Percentiles rank a stretch among this genome's conserved stretches.
Evolutionary conservation across 2,888 invertebrate genomes (phyloP).

Genomic region (Mechanitis messenoides): DNA sequence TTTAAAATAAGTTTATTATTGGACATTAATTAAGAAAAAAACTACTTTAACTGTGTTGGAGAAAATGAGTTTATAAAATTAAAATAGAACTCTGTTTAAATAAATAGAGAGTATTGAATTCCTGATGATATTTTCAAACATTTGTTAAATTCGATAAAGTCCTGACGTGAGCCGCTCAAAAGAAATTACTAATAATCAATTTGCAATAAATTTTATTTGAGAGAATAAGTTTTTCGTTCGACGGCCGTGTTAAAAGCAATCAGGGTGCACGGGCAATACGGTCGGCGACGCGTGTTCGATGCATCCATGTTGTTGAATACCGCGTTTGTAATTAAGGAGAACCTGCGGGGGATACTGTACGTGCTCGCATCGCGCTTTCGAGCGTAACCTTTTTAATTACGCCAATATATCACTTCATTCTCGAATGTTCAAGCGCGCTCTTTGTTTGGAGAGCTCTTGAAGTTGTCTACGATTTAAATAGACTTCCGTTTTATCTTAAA

Average conservation of each 20-base stretch:
- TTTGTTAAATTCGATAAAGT: constrained; percentile 8
- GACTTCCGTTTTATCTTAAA: not conserved
- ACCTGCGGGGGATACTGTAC: constrained; percentile 10
- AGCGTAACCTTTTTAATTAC: constrained; percentile 61
- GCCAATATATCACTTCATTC: constrained; percentile 58
- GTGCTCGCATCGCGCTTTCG: constrained; percentile 29
- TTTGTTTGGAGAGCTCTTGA: constrained; percentile 14
- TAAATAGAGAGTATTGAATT: not conserved
- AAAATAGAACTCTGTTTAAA: too few relatives aligned
- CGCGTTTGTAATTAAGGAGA: not conserved
- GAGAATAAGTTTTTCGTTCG: constrained; percentile 40
- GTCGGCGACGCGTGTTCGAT: not conserved
- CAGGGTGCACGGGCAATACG: constrained; percentile 31
- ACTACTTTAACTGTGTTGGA: too few relatives aligned
- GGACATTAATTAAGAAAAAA: too few relatives aligned
- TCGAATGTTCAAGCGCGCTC: constrained; percentile 30
- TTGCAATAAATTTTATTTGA: constrained; percentile 34
- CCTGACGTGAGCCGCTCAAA: constrained; percentile 7
- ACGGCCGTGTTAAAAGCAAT: constrained; percentile 46
- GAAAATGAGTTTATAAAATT: too few relatives aligned
- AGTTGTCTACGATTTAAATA: not conserved
- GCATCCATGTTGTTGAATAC: not conserved
- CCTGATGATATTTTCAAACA: not conserved
- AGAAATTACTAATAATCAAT: constrained; percentile 30
- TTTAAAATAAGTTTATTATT: too few relatives aligned